Evolutionary conservation across 2,888 invertebrate genomes (phyloP).

Genomic region (Eurois occulta): DNA sequence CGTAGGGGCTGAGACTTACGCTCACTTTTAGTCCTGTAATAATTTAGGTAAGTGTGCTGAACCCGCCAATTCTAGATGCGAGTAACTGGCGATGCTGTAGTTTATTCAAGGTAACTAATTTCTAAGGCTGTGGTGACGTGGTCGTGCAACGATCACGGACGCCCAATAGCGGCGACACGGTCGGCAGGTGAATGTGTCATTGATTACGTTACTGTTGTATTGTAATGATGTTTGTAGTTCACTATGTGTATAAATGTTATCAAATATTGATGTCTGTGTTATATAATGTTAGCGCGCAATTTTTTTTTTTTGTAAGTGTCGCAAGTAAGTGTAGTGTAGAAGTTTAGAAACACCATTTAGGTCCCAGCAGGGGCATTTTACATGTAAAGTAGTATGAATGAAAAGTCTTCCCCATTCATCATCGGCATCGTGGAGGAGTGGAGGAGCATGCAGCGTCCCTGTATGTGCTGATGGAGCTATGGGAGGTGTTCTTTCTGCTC

Average conservation of each 20-base stretch:
- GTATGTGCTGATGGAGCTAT: conserved; percentile 5
- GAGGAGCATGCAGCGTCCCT: conserved; percentile 12
- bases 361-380: not conserved
- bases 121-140: not conserved
- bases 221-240: conserved; percentile 22
- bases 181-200: conserved; percentile 16
- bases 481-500: not conserved
- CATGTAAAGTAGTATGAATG: conserved; percentile 33
- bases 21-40: not conserved
- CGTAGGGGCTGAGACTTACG: not conserved
- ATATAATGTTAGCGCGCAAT: not conserved
- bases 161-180: not conserved
- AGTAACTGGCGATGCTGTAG: not conserved
- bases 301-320: conserved; percentile 3
- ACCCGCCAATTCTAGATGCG: not conserved
- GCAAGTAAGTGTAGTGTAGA: conserved; percentile 14
- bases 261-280: conserved; percentile 4
- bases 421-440: not conserved
- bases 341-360: conserved; percentile 10
- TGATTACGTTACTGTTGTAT: conserved; percentile 8
- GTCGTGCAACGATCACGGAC: not conserved
- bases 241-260: conserved; percentile 21
- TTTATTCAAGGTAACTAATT: conserved; percentile 9
- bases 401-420: not conserved
- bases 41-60: not conserved